Evolutionary conservation across 2,113 vertebrate genomes (phyloP).

Genomic region (Myxocyprinus asiaticus): DNA sequence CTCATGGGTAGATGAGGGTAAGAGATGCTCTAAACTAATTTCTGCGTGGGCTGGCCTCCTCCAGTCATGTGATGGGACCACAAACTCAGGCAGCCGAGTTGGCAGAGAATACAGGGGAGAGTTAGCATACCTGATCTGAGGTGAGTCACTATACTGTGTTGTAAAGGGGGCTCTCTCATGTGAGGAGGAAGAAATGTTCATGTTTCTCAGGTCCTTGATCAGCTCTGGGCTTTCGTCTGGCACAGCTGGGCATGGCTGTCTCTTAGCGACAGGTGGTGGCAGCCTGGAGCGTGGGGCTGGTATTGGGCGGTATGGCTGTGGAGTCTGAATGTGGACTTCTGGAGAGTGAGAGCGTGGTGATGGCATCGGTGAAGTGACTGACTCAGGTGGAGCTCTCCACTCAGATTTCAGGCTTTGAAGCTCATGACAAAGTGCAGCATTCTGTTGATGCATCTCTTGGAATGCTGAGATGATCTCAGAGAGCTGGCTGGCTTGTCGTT

Average conservation of each 20-base stretch:
- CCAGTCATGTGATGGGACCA: neutral
- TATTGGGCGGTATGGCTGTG: neutral
- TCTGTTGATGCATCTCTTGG: constrained; percentile 2
- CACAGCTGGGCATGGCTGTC: neutral
- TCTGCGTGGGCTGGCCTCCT: neutral
- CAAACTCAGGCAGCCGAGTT: neutral
- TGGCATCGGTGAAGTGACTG: neutral
- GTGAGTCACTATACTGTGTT: neutral
- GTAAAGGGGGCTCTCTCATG: no score
- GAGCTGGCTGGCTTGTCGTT: neutral
- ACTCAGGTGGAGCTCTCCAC: neutral
- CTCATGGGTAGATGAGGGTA: neutral
- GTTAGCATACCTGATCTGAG: neutral
- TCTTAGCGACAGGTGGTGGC: neutral
- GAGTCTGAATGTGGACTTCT: neutral
- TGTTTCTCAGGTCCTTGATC: neutral
- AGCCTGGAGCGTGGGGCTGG: neutral
- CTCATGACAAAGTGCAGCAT: neutral
- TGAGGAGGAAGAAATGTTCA: neutral
- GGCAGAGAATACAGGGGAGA: neutral
- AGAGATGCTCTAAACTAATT: neutral
- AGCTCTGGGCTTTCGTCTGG: neutral
- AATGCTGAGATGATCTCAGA: neutral
- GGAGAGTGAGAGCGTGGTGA: neutral
- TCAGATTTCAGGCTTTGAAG: neutral